These are phyloP conservation scores for Rachycentron canadum DNA, from an alignment of 2,797 vertebrate genomes.

Conservation along the genomic window DNA sequence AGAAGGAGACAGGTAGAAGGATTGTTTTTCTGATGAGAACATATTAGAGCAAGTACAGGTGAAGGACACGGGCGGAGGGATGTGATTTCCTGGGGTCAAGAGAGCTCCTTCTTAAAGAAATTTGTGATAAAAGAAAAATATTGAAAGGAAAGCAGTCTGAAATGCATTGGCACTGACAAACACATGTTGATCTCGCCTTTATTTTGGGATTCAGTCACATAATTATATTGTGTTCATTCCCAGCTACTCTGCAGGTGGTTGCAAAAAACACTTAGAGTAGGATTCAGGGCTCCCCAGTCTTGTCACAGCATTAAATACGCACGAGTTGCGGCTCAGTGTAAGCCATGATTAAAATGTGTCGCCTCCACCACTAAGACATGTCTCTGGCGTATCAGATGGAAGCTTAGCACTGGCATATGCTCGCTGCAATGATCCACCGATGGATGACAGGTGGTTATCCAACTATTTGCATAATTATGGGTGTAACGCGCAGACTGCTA, in stretches of 20 bases:
- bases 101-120: background rate
- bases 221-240: background rate
- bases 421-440: constrained; percentile 63
- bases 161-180: background rate
- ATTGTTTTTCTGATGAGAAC: constrained; percentile 8
- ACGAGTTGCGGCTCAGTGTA: constrained; percentile 39
- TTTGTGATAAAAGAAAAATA: constrained; percentile 3
- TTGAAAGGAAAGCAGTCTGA: background rate
- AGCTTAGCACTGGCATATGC: constrained; percentile 75
- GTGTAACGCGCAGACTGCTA: constrained; percentile 63
- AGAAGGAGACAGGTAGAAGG: background rate
- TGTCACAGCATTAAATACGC: constrained; percentile 58
- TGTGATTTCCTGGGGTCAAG: background rate
- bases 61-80: background rate
- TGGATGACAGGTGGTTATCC: constrained; percentile 80
- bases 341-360: constrained; percentile 66
- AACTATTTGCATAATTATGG: constrained; percentile 81
- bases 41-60: constrained; percentile 13
- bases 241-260: constrained; percentile 13
- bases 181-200: constrained; percentile 26
- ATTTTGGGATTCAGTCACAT: constrained; percentile 18
- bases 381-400: constrained; percentile 75
- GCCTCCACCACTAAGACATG: constrained; percentile 54
- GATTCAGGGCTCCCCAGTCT: constrained; percentile 38
- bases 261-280: constrained; percentile 38